Evolutionary conservation across 2,797 vertebrate species (phyloP).

Genomic region (Apogon talboti): DNA sequence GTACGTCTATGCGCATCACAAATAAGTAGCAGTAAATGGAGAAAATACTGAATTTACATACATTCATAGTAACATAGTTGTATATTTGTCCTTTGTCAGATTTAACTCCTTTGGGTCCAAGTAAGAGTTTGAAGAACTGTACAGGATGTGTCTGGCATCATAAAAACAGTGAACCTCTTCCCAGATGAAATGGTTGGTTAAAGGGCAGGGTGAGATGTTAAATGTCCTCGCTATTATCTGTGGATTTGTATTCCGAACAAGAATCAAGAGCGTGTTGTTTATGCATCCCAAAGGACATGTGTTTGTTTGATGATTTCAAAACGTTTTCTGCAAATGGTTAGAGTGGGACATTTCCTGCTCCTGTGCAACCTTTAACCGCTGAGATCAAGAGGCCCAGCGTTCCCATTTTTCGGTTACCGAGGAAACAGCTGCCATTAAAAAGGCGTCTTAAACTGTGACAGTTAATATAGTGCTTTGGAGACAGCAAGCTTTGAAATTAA

Average conservation of each 20-base stretch:
- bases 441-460: slow-evolving; percentile 53
- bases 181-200: not conserved
- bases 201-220: slow-evolving; percentile 22
- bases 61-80: too few relatives aligned
- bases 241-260: slow-evolving; percentile 30
- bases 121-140: not conserved
- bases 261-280: not conserved
- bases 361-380: slow-evolving; percentile 39
- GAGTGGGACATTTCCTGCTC: slow-evolving; percentile 19
- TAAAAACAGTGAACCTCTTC: not conserved
- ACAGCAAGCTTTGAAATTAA: slow-evolving; percentile 71
- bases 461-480: slow-evolving; percentile 72
- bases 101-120: too few relatives aligned
- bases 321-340: slow-evolving; percentile 19
- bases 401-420: slow-evolving; percentile 60
- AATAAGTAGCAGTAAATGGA: too few relatives aligned
- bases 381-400: slow-evolving; percentile 43
- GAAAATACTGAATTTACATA: too few relatives aligned
- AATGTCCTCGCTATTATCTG: not conserved
- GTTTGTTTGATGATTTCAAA: slow-evolving; percentile 24
- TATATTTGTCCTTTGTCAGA: too few relatives aligned
- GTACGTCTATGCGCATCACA: too few relatives aligned
- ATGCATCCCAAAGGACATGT: slow-evolving; percentile 5
- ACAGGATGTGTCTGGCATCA: not conserved
- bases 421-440: slow-evolving; percentile 69